Base-by-base conservation (phyloP, 2,888 invertebrate species). In the Mylabris sibirica region DNA sequence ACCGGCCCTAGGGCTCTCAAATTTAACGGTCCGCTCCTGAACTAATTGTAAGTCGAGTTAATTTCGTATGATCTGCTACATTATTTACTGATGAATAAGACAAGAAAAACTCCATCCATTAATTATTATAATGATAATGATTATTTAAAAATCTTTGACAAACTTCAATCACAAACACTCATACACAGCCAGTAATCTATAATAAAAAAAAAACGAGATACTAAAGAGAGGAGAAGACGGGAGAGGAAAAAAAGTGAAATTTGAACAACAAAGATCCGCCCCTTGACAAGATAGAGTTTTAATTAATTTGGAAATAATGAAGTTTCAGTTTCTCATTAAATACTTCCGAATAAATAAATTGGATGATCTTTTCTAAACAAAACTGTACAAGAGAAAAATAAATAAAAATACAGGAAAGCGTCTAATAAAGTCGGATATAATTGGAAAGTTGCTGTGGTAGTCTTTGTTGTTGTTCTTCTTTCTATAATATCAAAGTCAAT, bases 311-410 rank as follows among this genome's bases (percentile, higher is more conserved):
- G 20, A 20, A 22, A 20, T 49, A 49, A 49, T 49, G 49, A 49
- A 22, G 20, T 49, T 49, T 20, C 20, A 22, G 20, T 49, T 20
- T 49, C 49, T 49, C 20, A 49, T 20, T 49, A 49, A 22, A 4
- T 20, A 49, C 49, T 49, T 49, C 22, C 49, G 49, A 9, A 49
- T 20, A 49, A 49, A 49, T 49, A 49, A 49, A 49, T 49, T 49
- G 20, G 20, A 49, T 49, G 49, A 49, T 49, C 44, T 44, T 44
- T 17, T 44, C 44, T 17, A 44, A 44, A 44, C 30, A 30, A 30
- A 30, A 30, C 30, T 8, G n/a, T 17, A 44, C n/a, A 44, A 44
- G n/a, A 4, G 44, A 17, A 30, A 30, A 30, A 30, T 6, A 30
- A 6, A 30, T 1, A 5, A 30, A 30, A 4, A 30, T 30, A 30